Base-by-base conservation (phyloP, 2,888 invertebrate genomes). In the Caradrina kadenii region DNA sequence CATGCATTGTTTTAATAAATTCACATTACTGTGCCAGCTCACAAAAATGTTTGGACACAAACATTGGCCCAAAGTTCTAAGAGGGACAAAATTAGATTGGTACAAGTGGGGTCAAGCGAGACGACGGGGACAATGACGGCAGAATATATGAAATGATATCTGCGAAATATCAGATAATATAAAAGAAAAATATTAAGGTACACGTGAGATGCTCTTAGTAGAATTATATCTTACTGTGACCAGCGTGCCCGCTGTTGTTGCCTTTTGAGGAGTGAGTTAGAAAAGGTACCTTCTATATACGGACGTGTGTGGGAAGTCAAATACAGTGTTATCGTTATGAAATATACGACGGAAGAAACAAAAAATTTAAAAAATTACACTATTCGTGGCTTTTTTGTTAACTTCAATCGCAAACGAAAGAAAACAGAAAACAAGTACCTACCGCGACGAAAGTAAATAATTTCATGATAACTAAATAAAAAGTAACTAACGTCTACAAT, bases 41-140 rank as follows among this genome's bases (percentile, higher is more conserved):
- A 53, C 48, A 35, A n/a, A 45, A 69, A 73, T 59, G 17, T 26
- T 75, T 74, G 64, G 63, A 13, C 10, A 0, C 87, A 84, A 84
- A 89, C 79, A 76, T 90, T 90, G 76, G 87, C n/a, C 86, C 81
- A 86, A 87, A 72, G 35, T 77, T 73, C 11, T 74, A 60, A 68
- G 68, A 85, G 89, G 87, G 86, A 80, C 84, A 76, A 93, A 93
- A 94, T 94, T 93, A 93, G 92, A 94, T 94, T 94, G 91, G 87
- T 82, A 85, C 89, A 92, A 93, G 94, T 92, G 93, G 93, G 94
- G 94, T 94, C 94, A 93, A 92, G 87, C 90, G 91, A 79, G 91
- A 82, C 87, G 85, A 80, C 88, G 88, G 89, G 93, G 92, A 93
- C 92, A 91, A 90, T 89, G 90, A 85, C 84, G 84, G 84, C 80